Evolutionary conservation across 2,113 vertebrate species (phyloP), one percentile per base, ranked within the genome.

Genomic region (Antechinus stuartii): DNA sequence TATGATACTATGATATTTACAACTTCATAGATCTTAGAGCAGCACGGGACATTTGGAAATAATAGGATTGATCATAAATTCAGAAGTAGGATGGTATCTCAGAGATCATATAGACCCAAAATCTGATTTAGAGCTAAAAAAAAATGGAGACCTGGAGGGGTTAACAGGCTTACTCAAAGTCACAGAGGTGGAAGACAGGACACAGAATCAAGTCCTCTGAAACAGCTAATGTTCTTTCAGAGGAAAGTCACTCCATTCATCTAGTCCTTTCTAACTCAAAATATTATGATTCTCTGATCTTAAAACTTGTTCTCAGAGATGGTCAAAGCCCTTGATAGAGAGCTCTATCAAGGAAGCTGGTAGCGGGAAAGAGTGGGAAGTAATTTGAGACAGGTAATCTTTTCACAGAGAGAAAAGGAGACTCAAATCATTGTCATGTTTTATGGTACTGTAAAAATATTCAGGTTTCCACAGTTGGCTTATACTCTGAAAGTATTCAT

Each of bases 301-400:
- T 26, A 49, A 5, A 57, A 24, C 2, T 26, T 96, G 19, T 96
- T 94, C 76, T 84, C 53, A 54, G 90, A 96, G 27, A 96, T 92
- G 94, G 54, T 76, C 54, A 54, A 97, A 91, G 25, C 54, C 91
- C 92, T 94, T 93, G 14, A 49, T 84, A 96, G 42, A 76, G 35
- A 84, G 42, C 1, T 0, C 61, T 96, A 90, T 91, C 52, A 53
- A 84, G 89, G 92, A 93, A 96, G 54, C 95, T 8, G 30, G 35
- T 49, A 90, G 19, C 52, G 46, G 25, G 30, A 42, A 84, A 84
- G 68, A 84, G 6, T 84, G 35, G n/a, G 19, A 42, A 84, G n/a
- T 22, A 16, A 84, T 42, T 84, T 8, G 68, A n/a, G 68, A 19
- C 16, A 6, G 68, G 68, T 76, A 16, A 0, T n/a, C 35, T 76